A percentile compares a stretch with the other conserved stretches of the same genome.
Conservation (phyloP, 2,888 invertebrate species). For the Nebria brevicollis region DNA sequence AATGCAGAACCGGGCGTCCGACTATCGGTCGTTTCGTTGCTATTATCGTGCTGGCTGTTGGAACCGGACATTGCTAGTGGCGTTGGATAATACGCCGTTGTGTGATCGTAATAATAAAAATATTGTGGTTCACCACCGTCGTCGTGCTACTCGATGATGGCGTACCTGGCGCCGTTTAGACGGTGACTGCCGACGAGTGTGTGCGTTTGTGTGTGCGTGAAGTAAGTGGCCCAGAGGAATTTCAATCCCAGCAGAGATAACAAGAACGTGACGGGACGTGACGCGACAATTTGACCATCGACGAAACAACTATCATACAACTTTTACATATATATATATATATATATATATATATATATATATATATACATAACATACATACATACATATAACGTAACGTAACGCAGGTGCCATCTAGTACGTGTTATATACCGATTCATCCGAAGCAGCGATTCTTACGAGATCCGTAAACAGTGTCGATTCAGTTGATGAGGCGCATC, state of each 20-base stretch:
- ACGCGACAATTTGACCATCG: too few species aligned
- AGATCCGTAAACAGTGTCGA: slow-evolving; percentile 5
- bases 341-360: background rate
- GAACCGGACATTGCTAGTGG: slow-evolving; percentile 6
- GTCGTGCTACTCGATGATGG: slow-evolving; percentile 29
- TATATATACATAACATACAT: background rate
- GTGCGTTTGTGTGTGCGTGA: slow-evolving; percentile 11
- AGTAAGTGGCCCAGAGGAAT: background rate
- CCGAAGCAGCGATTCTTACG: slow-evolving; percentile 31
- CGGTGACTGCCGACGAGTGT: slow-evolving; percentile 13
- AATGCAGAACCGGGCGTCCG: slow-evolving; percentile 40
- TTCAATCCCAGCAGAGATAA: background rate
- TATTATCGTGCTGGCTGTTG: background rate
- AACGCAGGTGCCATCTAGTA: slow-evolving; percentile 15
- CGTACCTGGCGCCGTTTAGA: slow-evolving; percentile 38
- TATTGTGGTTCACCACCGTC: slow-evolving; percentile 8
- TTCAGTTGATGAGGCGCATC: slow-evolving; percentile 57
- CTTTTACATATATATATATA: background rate
- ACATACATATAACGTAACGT: background rate
- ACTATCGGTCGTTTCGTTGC: slow-evolving; percentile 14
- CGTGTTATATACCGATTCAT: slow-evolving; percentile 23
- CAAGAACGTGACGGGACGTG: too few species aligned
- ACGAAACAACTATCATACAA: too few species aligned
- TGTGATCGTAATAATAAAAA: background rate
- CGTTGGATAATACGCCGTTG: slow-evolving; percentile 7